Conservation (phyloP, 2,888 invertebrate species). For the Parnassius mnemosyne region DNA sequence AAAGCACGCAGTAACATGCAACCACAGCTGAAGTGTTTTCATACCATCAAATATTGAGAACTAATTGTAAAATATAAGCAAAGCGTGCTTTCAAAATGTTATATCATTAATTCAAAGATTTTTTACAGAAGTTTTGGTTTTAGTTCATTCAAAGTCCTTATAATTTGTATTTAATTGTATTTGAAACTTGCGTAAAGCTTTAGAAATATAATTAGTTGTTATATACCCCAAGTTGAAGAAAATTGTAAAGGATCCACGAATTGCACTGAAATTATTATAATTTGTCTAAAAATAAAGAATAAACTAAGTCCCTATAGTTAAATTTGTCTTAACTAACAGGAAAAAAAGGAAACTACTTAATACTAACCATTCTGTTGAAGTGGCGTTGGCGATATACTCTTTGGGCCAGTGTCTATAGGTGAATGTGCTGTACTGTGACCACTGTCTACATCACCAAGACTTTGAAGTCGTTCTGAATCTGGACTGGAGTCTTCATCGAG, state of each 20-base stretch:
- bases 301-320: constrained; percentile 6
- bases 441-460: constrained; percentile 88
- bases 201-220: constrained; percentile 7
- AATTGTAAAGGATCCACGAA: constrained; percentile 28
- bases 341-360: constrained; percentile 1
- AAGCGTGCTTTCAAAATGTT: constrained; percentile 13
- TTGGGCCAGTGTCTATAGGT: constrained; percentile 89
- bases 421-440: constrained; percentile 96
- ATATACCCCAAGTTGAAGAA: constrained; percentile 27
- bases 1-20: constrained; percentile 10
- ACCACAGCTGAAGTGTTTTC: constrained; percentile 1
- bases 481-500: constrained; percentile 92
- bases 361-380: constrained; percentile 75
- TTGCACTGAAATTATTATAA: constrained; percentile 27
- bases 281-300: constrained; percentile 14
- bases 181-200: constrained; percentile 15
- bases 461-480: constrained; percentile 91
- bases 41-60: neutral
- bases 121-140: too few species aligned
- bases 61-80: constrained; percentile 17
- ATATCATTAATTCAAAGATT: too few species aligned
- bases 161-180: too few species aligned
- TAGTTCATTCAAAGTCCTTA: too few species aligned
- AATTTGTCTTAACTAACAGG: neutral
- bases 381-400: constrained; percentile 89